A percentile compares a stretch with the other conserved stretches of the same genome.
phyloP scores from a whole-genome alignment of 2,797 vertebrate species.

The Mormyrops attenuatus region DNA sequence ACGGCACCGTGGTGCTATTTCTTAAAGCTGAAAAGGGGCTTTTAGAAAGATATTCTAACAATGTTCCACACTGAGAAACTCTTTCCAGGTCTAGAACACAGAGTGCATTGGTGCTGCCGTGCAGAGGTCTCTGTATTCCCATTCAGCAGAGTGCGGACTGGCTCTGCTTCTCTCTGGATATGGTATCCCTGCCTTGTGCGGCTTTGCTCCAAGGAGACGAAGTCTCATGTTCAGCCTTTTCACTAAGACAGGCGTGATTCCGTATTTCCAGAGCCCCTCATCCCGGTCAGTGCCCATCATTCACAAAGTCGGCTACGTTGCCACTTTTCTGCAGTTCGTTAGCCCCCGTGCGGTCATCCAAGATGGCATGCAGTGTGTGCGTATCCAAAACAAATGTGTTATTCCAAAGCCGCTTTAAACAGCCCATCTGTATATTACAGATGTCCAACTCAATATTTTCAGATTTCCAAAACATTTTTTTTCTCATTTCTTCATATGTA shows the following conservation, averaged over 20 bases:
- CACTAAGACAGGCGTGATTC: not conserved
- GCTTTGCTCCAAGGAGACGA: too few species aligned
- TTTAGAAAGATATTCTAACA: not conserved
- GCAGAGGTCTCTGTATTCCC: not conserved
- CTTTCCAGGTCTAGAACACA: not conserved
- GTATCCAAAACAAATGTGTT: conserved; percentile 59
- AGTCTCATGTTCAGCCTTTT: not conserved
- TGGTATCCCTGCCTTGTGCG: not conserved
- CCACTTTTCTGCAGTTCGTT: conserved; percentile 64
- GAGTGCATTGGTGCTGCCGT: not conserved
- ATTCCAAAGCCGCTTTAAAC: conserved; percentile 63
- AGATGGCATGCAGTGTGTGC: conserved; percentile 62
- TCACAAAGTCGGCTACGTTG: conserved; percentile 54
- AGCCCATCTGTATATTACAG: conserved; percentile 56
- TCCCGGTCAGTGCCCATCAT: conserved; percentile 3
- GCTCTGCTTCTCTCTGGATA: not conserved
- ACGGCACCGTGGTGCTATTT: not conserved
- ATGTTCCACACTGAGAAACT: not conserved
- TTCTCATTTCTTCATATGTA: conserved; percentile 50
- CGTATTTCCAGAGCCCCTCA: not conserved
- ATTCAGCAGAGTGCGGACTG: not conserved
- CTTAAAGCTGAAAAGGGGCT: not conserved
- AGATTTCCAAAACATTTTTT: conserved; percentile 49
- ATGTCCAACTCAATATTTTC: conserved; percentile 64
- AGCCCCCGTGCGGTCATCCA: conserved; percentile 51